A percentile compares a stretch with the other conserved stretches of the same genome.
phyloP scores from a whole-genome alignment of 2,888 invertebrate genomes.

The Erynnis tages region DNA sequence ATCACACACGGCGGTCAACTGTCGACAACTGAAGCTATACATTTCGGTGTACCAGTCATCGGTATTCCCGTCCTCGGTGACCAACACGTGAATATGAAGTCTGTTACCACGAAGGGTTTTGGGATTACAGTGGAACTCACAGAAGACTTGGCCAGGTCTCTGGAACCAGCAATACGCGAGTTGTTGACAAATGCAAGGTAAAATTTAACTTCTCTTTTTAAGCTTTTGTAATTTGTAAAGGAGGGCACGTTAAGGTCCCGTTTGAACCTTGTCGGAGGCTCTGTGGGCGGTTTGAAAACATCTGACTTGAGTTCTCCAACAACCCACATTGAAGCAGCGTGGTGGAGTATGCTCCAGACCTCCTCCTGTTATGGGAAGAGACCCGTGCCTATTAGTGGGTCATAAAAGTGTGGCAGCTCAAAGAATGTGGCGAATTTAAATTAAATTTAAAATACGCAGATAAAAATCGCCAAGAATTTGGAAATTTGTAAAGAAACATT shows the following conservation, averaged over 20 bases:
- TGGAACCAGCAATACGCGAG: conserved; percentile 48
- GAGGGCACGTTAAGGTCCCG: not conserved
- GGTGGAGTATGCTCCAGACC: too few species aligned
- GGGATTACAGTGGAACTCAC: conserved; percentile 45
- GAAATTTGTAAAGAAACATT: too few species aligned
- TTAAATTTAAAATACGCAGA: too few species aligned
- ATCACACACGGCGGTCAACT: conserved; percentile 66
- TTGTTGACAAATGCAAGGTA: conserved; percentile 55
- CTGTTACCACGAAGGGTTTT: conserved; percentile 51
- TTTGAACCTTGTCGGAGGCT: too few species aligned
- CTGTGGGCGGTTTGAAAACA: too few species aligned
- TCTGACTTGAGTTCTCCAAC: too few species aligned
- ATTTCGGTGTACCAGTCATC: conserved; percentile 62
- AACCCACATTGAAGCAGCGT: too few species aligned
- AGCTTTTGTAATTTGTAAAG: not conserved
- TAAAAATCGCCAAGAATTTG: too few species aligned
- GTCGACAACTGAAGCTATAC: conserved; percentile 60
- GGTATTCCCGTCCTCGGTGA: conserved; percentile 60
- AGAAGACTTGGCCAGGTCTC: conserved; percentile 41
- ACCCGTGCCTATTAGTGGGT: too few species aligned
- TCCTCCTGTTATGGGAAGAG: too few species aligned
- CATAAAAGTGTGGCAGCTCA: too few species aligned
- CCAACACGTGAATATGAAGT: conserved; percentile 55
- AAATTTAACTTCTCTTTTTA: conserved; percentile 21
- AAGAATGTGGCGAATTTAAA: too few species aligned